Percentiles rank a stretch among this genome's conserved stretches.
phyloP scores from a whole-genome alignment of 1,140 invertebrate species.

The Sinella curviseta region DNA sequence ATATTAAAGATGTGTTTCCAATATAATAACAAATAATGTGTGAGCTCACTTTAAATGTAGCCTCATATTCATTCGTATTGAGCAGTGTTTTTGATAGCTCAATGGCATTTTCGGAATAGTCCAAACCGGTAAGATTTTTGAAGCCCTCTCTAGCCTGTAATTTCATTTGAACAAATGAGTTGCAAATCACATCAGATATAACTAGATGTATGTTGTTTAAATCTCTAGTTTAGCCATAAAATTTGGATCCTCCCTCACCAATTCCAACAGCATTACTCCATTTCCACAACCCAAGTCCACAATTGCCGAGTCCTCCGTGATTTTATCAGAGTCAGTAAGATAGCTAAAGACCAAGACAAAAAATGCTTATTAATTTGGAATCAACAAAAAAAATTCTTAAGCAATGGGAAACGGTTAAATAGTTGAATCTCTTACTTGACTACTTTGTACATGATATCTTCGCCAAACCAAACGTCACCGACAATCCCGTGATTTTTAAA shows the following conservation, averaged over 20 bases:
- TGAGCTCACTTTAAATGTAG: constrained; percentile 42
- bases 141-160: constrained; percentile 68
- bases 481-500: constrained; percentile 80
- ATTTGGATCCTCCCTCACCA: constrained; percentile 57
- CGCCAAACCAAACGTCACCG: constrained; percentile 92
- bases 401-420: constrained; percentile 52
- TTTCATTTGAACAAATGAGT: too few relatives aligned
- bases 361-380: constrained; percentile 48
- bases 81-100: constrained; percentile 69
- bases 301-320: constrained; percentile 50
- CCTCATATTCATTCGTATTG: constrained; percentile 54
- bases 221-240: not conserved
- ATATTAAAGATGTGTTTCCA: not conserved
- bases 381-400: constrained; percentile 52
- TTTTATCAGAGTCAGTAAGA: constrained; percentile 36
- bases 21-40: not conserved
- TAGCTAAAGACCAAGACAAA: constrained; percentile 37
- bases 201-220: too few relatives aligned
- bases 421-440: constrained; percentile 65
- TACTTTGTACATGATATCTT: constrained; percentile 72
- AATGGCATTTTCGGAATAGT: constrained; percentile 80
- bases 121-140: constrained; percentile 72
- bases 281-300: constrained; percentile 84
- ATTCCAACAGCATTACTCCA: constrained; percentile 76
- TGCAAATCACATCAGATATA: too few relatives aligned